Percentiles rank a stretch among this genome's conserved stretches.
Conservation (phyloP, 2,797 vertebrate species). For the Anguilla obscura region DNA sequence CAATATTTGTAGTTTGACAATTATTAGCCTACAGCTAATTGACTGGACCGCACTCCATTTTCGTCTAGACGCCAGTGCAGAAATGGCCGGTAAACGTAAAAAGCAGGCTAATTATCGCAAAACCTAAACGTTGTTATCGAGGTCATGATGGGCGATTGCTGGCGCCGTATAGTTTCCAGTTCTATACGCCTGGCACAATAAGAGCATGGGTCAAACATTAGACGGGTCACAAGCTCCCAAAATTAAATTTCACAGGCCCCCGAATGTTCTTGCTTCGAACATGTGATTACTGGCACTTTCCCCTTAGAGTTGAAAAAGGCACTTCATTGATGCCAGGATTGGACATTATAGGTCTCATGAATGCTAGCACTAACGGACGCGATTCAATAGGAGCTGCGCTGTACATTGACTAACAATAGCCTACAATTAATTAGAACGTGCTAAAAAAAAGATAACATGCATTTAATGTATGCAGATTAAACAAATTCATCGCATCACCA, state of each 20-base stretch:
- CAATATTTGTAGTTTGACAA: conserved; percentile 77
- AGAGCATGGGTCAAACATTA: not conserved
- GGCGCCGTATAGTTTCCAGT: conserved; percentile 20
- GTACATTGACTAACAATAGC: not conserved
- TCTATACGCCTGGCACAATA: not conserved
- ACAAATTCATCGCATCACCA: not conserved
- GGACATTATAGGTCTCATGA: not conserved
- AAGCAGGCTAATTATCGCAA: conserved; percentile 57
- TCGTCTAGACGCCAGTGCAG: conserved; percentile 66
- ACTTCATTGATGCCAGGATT: not conserved
- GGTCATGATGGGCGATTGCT: conserved; percentile 24
- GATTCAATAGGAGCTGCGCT: not conserved
- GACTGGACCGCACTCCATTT: conserved; percentile 66
- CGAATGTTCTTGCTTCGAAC: not conserved
- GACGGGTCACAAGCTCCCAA: not conserved
- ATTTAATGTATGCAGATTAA: not conserved
- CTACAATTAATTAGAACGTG: not conserved
- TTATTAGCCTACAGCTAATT: conserved; percentile 72
- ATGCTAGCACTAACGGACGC: not conserved
- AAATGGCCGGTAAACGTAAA: conserved; percentile 62
- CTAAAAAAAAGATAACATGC: not conserved
- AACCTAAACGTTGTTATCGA: not conserved
- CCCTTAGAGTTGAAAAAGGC: not conserved
- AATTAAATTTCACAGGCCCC: not conserved
- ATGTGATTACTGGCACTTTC: not conserved